Base-by-base conservation (phyloP, 2,797 vertebrate species). In the Sphenopsis melanotis region DNA sequence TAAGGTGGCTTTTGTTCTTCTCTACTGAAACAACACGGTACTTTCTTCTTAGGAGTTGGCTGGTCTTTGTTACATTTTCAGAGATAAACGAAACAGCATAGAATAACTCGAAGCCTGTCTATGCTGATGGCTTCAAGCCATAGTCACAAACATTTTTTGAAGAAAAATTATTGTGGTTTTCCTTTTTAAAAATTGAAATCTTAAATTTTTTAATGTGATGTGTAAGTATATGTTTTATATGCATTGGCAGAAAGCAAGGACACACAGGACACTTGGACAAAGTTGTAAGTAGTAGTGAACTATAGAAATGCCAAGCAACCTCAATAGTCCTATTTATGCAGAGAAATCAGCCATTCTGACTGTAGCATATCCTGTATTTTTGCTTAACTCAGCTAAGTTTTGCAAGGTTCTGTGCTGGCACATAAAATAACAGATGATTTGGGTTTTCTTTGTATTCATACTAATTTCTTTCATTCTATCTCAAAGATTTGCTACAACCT, bases 201-300 rank as follows among this genome's bases (percentile, higher is more conserved):
- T 3, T 65, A 1, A 27, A 3, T 37, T 65, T 83, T 85, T 90
- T 1, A 0, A 0, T 65, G 42, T 42, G 15, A 57, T 2, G 1
- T 11, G 15, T 57, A 57, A 24, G n/a, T 34, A 57, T 36, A 34
- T 57, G 23, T 87, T 91, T 75, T 55, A 26, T 46, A 34, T 13
- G 5, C 6, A 8, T 5, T 75, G 23, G 6, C 53, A 84, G 65
- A 83, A 86, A 56, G 27, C 57, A 78, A 34, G 24, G 70, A 74
- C 19, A 44, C 14, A 53, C 7, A 42, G n/a, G 23, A 41, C 4
- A 14, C 15, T 83, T 60, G 49, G 37, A 32, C 27, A 15, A 60
- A 53, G 18, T 61, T 82, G 10, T 61, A 53, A 68, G 32, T 41
- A 42, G 42, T 32, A 56, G 44, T 64, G 77, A 82, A 65, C 46